Percentiles rank a stretch among this genome's conserved stretches.
Evolutionary conservation across 30 jellyfish, hydroid and myxozoan species (phyloP).

Genomic region (Catostylus mosaicus): DNA sequence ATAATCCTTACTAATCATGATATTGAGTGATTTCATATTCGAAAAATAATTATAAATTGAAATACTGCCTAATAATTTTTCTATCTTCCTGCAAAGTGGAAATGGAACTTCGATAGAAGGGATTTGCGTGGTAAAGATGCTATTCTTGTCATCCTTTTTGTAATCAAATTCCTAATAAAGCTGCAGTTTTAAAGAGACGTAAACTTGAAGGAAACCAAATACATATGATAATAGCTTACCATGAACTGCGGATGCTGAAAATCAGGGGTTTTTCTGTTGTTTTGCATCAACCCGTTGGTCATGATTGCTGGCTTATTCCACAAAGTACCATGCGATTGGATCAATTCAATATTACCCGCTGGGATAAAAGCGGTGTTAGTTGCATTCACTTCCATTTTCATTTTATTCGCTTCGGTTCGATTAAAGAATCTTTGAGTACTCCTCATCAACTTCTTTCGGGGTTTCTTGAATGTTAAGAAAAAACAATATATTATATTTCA

Average conservation of each 20-base stretch:
- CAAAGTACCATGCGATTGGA: constrained; percentile 38
- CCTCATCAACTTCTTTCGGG: constrained; percentile 84
- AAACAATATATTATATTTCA: no score
- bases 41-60: not conserved
- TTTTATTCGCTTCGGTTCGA: constrained; percentile 52
- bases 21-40: no score
- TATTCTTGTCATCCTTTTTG: not conserved
- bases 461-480: no score
- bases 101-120: not conserved
- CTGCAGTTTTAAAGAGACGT: not conserved
- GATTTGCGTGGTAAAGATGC: not conserved
- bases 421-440: constrained; percentile 81
- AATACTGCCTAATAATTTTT: not conserved
- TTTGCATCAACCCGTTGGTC: constrained; percentile 46
- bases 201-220: not conserved
- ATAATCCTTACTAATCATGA: no score
- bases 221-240: constrained; percentile 25
- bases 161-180: not conserved
- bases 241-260: constrained; percentile 71
- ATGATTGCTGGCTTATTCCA: constrained; percentile 65
- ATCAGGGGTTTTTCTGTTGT: constrained; percentile 36
- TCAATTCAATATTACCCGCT: constrained; percentile 31
- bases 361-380: constrained; percentile 27
- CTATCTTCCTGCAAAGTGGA: not conserved
- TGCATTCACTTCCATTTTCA: constrained; percentile 14